phyloP scores from a whole-genome alignment of 2,113 vertebrate species.

The Melanerpes aurifrons region DNA sequence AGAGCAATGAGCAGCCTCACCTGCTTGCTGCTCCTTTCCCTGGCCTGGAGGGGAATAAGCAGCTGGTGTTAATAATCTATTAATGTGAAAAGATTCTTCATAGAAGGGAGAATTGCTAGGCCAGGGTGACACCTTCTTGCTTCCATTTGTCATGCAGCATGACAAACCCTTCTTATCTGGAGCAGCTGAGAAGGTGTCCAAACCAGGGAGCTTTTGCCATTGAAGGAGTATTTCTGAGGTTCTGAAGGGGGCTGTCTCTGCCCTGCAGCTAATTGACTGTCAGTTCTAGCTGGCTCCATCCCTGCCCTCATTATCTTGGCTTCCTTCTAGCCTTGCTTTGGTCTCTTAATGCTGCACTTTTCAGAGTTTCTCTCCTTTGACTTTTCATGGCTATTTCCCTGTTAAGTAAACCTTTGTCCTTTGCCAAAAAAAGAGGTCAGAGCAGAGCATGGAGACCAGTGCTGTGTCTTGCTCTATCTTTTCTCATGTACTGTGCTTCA shows the following conservation, averaged over 20 bases:
- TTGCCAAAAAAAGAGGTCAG: not conserved
- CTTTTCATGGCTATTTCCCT: not conserved
- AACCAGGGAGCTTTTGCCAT: not conserved
- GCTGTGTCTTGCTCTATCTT: not conserved
- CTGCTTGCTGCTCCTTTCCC: not conserved
- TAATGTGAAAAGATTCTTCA: not conserved
- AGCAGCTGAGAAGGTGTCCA: not conserved
- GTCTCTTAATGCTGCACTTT: not conserved
- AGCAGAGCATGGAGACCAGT: not conserved
- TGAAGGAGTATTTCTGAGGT: not conserved
- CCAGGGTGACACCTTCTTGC: not conserved
- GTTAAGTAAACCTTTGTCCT: not conserved
- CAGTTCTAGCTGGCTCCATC: not conserved
- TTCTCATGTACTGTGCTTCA: fast-evolving
- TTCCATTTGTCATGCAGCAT: not conserved
- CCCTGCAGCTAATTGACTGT: not conserved
- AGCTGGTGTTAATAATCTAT: not conserved
- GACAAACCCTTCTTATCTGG: not conserved
- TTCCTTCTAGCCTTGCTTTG: not conserved
- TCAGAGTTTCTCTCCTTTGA: not conserved
- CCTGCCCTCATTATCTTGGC: not conserved
- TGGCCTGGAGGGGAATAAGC: not conserved
- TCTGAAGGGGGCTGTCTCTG: not conserved
- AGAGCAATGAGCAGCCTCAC: not conserved
- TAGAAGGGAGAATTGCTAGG: not conserved